These are phyloP conservation scores for Zelostemma sp. DNA, from an alignment of 1,140 invertebrate genomes.

Conservation along the genomic window DNA sequence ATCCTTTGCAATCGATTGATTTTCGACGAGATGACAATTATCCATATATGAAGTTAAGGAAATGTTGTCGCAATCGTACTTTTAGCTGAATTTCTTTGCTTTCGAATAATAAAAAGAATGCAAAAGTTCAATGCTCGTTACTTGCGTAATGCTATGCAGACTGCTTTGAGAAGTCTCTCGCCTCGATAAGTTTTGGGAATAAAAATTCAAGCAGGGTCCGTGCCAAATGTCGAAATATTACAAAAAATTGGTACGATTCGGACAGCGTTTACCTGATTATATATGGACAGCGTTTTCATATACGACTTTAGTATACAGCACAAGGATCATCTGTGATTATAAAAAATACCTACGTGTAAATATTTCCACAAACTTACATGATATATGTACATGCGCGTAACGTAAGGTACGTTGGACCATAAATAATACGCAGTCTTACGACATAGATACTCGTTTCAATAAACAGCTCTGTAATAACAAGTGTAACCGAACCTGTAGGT, in stretches of 20 bases:
- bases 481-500: conserved; percentile 51
- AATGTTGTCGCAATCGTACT: conserved; percentile 10
- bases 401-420: conserved; percentile 36
- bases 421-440: conserved; percentile 40
- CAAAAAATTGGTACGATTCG: conserved; percentile 10
- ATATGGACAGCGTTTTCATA: conserved; percentile 30
- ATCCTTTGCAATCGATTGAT: conserved; percentile 10
- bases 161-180: too few relatives aligned
- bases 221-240: conserved; percentile 18
- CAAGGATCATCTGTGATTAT: conserved; percentile 53
- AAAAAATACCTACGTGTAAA: conserved; percentile 47
- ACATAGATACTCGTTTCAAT: conserved; percentile 49
- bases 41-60: conserved; percentile 13
- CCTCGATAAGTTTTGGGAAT: neutral
- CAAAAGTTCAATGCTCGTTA: neutral
- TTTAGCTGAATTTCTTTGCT: neutral
- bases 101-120: neutral
- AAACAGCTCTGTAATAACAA: conserved; percentile 50
- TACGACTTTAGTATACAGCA: conserved; percentile 47
- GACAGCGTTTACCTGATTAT: conserved; percentile 7
- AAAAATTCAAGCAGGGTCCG: conserved; percentile 6
- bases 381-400: conserved; percentile 46
- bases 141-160: neutral
- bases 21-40: conserved; percentile 5
- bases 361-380: conserved; percentile 48